These are phyloP conservation scores for Bellardia pandia DNA, from an alignment of 2,888 invertebrate genomes.

Conservation along the genomic window DNA sequence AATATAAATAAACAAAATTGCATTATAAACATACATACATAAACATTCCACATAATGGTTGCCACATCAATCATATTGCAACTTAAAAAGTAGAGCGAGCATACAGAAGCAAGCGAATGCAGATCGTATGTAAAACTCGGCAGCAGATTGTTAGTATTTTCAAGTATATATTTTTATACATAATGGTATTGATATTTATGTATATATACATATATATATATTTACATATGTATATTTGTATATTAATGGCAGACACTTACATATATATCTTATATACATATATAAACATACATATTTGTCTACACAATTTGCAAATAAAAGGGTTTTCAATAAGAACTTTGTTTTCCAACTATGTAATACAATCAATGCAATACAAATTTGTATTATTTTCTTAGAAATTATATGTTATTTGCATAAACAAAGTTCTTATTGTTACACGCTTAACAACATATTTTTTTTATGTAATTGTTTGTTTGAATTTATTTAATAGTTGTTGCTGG, in stretches of 20 bases:
- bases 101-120: not conserved
- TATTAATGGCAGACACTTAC: slow-evolving; percentile 47
- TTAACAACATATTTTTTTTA: not conserved
- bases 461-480: slow-evolving; percentile 19
- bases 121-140: not conserved
- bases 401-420: too few relatives aligned
- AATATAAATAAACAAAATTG: slow-evolving; percentile 56
- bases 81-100: not conserved
- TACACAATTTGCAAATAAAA: too few relatives aligned
- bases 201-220: not conserved
- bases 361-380: too few relatives aligned
- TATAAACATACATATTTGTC: not conserved
- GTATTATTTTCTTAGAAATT: too few relatives aligned
- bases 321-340: too few relatives aligned
- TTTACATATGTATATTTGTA: slow-evolving; percentile 39
- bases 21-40: slow-evolving; percentile 36
- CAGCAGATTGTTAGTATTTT: not conserved
- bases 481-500: slow-evolving; percentile 45
- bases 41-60: slow-evolving; percentile 41
- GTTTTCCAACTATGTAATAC: too few relatives aligned
- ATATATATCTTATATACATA: slow-evolving; percentile 5
- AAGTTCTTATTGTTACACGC: too few relatives aligned
- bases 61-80: slow-evolving; percentile 61
- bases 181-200: slow-evolving; percentile 35
- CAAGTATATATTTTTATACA: not conserved